phyloP scores from a whole-genome alignment of 2,888 invertebrate genomes.

The Diaprepes abbreviatus region DNA sequence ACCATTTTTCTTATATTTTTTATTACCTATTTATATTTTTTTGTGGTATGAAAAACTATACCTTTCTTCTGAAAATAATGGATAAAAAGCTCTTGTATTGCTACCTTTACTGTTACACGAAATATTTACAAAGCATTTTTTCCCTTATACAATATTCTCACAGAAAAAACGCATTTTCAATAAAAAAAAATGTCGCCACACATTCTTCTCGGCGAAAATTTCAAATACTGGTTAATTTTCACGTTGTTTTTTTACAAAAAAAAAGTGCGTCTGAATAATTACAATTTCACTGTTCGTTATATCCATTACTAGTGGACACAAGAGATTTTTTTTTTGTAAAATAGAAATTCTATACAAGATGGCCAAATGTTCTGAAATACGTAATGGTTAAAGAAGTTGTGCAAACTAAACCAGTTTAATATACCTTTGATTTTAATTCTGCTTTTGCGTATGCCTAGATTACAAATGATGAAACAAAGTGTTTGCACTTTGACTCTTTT shows the following conservation, averaged over 20 bases:
- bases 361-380: too few relatives aligned
- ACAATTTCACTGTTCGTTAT: neutral
- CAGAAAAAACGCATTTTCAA: neutral
- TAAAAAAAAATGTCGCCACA: neutral
- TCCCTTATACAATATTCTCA: constrained; percentile 2
- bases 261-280: neutral
- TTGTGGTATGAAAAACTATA: neutral
- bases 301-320: neutral
- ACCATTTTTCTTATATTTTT: neutral
- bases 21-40: neutral
- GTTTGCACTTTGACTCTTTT: too few relatives aligned
- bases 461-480: too few relatives aligned
- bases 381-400: too few relatives aligned
- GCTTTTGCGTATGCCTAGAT: too few relatives aligned
- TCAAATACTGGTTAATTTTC: constrained; percentile 21
- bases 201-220: constrained; percentile 9
- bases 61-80: neutral
- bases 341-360: too few relatives aligned
- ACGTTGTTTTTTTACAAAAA: constrained; percentile 1
- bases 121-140: constrained; percentile 17
- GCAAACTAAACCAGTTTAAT: too few relatives aligned
- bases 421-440: too few relatives aligned
- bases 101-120: constrained; percentile 4
- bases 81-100: constrained; percentile 23
- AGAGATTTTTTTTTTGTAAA: too few relatives aligned